A percentile compares a stretch with the other conserved stretches of the same genome.
phyloP scores from a whole-genome alignment of 2,113 vertebrate genomes.

The Nerophis lumbriciformis region DNA sequence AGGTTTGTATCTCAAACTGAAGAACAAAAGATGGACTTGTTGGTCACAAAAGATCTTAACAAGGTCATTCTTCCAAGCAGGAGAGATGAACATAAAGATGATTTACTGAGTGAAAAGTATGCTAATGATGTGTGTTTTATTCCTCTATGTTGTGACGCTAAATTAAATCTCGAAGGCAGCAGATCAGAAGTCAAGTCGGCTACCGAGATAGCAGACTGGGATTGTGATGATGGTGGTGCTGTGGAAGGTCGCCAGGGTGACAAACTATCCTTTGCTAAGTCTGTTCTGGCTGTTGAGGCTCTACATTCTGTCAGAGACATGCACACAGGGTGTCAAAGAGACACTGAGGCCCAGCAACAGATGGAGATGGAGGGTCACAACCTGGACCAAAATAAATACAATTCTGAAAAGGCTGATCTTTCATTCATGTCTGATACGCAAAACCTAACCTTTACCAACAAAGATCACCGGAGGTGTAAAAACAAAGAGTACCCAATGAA shows the following conservation, averaged over 20 bases:
- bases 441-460: background rate
- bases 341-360: constrained; percentile 42
- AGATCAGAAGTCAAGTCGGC: constrained; percentile 33
- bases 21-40: constrained; percentile 11
- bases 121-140: background rate
- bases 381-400: constrained; percentile 13
- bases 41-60: constrained; percentile 11
- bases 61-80: background rate
- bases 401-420: constrained; percentile 13
- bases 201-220: background rate
- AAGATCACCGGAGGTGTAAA: constrained; percentile 1
- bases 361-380: constrained; percentile 29
- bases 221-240: background rate
- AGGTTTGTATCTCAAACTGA: constrained; percentile 19
- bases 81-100: background rate
- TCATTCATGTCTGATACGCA: constrained; percentile 1
- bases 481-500: background rate
- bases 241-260: constrained; percentile 36
- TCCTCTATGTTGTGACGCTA: constrained; percentile 3
- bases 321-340: constrained; percentile 27
- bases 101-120: background rate
- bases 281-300: constrained; percentile 32
- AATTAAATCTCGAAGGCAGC: constrained; percentile 10
- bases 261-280: constrained; percentile 40
- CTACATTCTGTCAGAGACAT: constrained; percentile 35